Conservation (phyloP, 2,888 invertebrate genomes). For the Microdon myrmicae region DNA sequence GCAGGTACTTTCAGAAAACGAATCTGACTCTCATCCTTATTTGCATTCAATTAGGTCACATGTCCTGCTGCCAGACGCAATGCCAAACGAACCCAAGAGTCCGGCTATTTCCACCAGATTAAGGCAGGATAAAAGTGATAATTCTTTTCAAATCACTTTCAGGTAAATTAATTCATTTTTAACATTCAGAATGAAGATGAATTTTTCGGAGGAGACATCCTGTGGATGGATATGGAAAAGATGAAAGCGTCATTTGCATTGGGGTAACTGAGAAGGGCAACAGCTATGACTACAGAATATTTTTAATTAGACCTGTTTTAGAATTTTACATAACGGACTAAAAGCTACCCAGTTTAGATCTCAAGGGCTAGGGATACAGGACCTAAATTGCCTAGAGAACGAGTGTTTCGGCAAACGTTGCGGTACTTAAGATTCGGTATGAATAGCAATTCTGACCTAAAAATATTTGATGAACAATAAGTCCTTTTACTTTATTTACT, state of each 20-base stretch:
- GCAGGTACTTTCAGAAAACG: constrained; percentile 43
- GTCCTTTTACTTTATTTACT: too few relatives aligned
- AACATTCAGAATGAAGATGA: constrained; percentile 10
- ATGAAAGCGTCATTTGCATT: constrained; percentile 14
- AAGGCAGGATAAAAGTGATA: constrained; percentile 22
- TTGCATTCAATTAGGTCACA: constrained; percentile 45
- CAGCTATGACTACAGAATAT: too few relatives aligned
- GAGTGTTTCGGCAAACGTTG: too few relatives aligned
- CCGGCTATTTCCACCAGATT: constrained; percentile 17
- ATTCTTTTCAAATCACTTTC: constrained; percentile 31
- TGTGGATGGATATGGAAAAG: constrained; percentile 1
- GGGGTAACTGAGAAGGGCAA: too few relatives aligned
- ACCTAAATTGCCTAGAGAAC: too few relatives aligned
- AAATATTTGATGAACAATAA: too few relatives aligned
- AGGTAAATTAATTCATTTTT: constrained; percentile 30
- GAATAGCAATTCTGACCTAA: too few relatives aligned
- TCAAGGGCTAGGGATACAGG: too few relatives aligned
- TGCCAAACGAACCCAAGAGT: not conserved
- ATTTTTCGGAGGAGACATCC: not conserved
- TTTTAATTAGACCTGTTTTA: too few relatives aligned
- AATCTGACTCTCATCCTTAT: constrained; percentile 43
- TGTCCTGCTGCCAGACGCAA: not conserved
- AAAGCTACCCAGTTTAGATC: too few relatives aligned
- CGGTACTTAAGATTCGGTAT: too few relatives aligned
- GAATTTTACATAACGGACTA: too few relatives aligned